These are phyloP conservation scores for Galleria mellonella DNA, from an alignment of 1,140 invertebrate genomes.

Conservation along the genomic window DNA sequence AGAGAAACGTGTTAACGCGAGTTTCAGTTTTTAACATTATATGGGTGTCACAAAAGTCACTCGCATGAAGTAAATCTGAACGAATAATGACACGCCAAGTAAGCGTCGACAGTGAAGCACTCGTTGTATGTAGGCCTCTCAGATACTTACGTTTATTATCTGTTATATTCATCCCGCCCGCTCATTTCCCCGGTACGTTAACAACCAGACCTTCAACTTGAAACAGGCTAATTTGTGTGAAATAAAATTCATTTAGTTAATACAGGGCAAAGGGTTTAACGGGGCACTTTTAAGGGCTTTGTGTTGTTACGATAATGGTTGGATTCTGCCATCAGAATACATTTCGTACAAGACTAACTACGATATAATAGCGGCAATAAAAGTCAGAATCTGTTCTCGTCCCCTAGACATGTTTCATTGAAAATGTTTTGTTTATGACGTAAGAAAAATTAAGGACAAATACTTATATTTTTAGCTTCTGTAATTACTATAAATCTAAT, in stretches of 20 bases:
- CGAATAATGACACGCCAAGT: no score
- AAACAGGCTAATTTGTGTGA: conserved; percentile 21
- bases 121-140: conserved; percentile 5
- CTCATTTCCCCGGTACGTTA: conserved; percentile 12
- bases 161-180: conserved; percentile 6
- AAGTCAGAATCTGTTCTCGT: conserved; percentile 4
- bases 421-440: neutral
- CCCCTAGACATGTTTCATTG: neutral
- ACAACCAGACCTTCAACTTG: conserved; percentile 16
- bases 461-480: no score
- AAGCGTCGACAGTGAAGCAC: no score
- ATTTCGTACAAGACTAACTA: no score
- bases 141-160: conserved; percentile 18
- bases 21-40: no score
- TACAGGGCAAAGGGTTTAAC: conserved; percentile 20
- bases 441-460: neutral
- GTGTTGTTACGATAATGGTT: conserved; percentile 5
- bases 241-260: conserved; percentile 24
- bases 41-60: no score
- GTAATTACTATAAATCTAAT: no score
- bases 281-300: conserved; percentile 3
- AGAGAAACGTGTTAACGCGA: no score
- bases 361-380: conserved; percentile 4
- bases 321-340: neutral
- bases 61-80: no score